phyloP scores from a whole-genome alignment of 2,113 vertebrate genomes.

The Perca schrenkii region DNA sequence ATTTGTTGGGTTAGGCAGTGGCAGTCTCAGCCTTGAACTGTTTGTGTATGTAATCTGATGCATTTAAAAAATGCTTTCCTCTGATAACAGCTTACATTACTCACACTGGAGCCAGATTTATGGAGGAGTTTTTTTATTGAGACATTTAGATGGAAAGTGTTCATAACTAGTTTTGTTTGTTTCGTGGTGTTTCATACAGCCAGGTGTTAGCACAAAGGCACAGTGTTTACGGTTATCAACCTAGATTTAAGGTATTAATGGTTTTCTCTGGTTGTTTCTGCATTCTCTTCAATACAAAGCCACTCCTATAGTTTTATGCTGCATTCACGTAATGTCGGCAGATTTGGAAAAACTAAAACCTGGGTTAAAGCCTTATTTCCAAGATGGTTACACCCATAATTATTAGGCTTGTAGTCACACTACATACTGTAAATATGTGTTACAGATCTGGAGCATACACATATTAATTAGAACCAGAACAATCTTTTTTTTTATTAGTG shows the following conservation, averaged over 20 bases:
- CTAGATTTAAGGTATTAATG: not conserved
- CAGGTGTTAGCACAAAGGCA: slow-evolving; percentile 24
- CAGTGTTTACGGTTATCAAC: not conserved
- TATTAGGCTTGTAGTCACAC: not conserved
- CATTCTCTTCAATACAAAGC: not conserved
- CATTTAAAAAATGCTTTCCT: slow-evolving; percentile 46
- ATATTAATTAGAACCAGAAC: not conserved
- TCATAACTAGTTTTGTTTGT: slow-evolving; percentile 20
- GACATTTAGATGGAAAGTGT: slow-evolving; percentile 53
- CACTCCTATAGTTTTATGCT: not conserved
- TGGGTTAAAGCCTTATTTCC: not conserved
- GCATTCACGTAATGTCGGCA: not conserved
- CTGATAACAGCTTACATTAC: slow-evolving; percentile 45
- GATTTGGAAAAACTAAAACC: not conserved
- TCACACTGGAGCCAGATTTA: slow-evolving; percentile 46
- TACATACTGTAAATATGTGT: not conserved
- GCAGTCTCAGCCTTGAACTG: slow-evolving; percentile 45
- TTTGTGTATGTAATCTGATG: slow-evolving; percentile 53
- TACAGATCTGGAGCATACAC: not conserved
- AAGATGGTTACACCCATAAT: slow-evolving; percentile 16
- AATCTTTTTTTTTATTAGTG: not conserved
- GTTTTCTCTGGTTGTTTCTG: slow-evolving; percentile 10
- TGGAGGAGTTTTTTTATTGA: slow-evolving; percentile 32
- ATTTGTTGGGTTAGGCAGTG: slow-evolving; percentile 57
- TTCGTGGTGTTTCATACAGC: slow-evolving; percentile 5